These are phyloP conservation scores for Vulpes ferrilata DNA, from an alignment of 2,113 vertebrate species.

Conservation along the genomic window DNA sequence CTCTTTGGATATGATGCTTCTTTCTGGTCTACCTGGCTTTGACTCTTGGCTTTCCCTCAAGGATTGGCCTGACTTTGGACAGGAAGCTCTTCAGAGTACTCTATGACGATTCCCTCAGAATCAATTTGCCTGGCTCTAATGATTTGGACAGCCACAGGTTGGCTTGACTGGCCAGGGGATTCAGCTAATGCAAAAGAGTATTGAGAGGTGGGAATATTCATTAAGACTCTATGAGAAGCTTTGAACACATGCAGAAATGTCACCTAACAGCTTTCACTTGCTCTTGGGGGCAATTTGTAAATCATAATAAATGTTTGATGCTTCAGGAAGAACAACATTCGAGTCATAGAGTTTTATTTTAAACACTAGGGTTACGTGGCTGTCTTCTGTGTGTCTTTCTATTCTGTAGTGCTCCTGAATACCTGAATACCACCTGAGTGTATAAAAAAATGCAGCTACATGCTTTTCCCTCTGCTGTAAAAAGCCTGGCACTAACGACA, in stretches of 20 bases:
- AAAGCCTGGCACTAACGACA: not conserved
- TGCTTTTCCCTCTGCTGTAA: not conserved
- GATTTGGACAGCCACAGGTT: not conserved
- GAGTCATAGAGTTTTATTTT: slow-evolving; percentile 20
- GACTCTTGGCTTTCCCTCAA: slow-evolving; percentile 60
- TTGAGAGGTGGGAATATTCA: not conserved
- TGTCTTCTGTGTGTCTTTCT: not conserved
- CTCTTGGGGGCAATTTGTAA: slow-evolving; percentile 23
- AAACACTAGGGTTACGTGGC: not conserved
- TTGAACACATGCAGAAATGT: slow-evolving; percentile 54
- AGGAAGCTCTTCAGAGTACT: slow-evolving; percentile 25
- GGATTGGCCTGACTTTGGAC: slow-evolving; percentile 22
- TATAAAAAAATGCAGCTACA: not conserved
- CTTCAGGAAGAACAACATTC: not conserved
- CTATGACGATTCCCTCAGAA: slow-evolving; percentile 5
- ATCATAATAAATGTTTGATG: slow-evolving; percentile 38
- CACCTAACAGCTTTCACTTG: slow-evolving; percentile 31
- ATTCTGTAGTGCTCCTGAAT: not conserved
- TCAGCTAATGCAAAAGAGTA: slow-evolving; percentile 12
- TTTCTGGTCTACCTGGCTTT: slow-evolving; percentile 41
- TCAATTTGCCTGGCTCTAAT: slow-evolving; percentile 43
- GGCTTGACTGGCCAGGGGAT: slow-evolving; percentile 11
- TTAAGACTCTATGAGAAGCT: slow-evolving; percentile 26
- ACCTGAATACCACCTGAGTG: not conserved
- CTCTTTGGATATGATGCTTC: slow-evolving; percentile 29